Conservation (phyloP, 2,888 invertebrate genomes). For the Perithous albicinctus region DNA sequence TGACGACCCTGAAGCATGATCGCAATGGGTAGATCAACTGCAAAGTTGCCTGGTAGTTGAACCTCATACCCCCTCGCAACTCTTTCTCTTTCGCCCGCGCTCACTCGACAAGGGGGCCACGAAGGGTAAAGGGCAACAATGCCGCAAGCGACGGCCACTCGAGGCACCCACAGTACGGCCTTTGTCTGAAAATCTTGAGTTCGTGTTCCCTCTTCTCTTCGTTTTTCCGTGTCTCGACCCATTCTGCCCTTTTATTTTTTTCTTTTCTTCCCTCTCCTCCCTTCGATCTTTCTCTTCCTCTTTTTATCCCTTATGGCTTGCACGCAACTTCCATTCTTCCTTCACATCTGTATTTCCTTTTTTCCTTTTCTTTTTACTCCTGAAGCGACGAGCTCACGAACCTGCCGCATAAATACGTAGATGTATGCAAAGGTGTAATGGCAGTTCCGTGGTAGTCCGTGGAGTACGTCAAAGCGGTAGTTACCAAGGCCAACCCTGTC, state of each 20-base stretch:
- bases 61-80: background rate
- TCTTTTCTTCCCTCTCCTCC: constrained; percentile 54
- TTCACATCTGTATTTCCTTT: constrained; percentile 37
- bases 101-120: too few species aligned
- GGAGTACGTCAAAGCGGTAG: constrained; percentile 4
- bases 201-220: constrained; percentile 63
- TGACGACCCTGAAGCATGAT: background rate
- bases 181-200: constrained; percentile 78
- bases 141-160: constrained; percentile 79
- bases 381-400: constrained; percentile 15
- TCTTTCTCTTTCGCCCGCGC: too few species aligned
- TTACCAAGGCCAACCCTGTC: constrained; percentile 72
- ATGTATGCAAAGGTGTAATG: background rate
- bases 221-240: constrained; percentile 59
- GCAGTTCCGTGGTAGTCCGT: background rate
- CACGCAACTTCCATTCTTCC: constrained; percentile 13
- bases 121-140: constrained; percentile 83
- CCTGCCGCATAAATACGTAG: background rate
- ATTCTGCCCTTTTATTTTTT: constrained; percentile 53
- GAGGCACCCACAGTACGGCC: constrained; percentile 70
- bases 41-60: constrained; percentile 22
- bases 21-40: background rate
- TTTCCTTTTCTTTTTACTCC: constrained; percentile 52
- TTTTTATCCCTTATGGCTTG: constrained; percentile 15
- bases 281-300: constrained; percentile 46